These are phyloP conservation scores for Heterodera schachtii DNA, from an alignment of 1,140 invertebrate genomes.

Conservation along the genomic window DNA sequence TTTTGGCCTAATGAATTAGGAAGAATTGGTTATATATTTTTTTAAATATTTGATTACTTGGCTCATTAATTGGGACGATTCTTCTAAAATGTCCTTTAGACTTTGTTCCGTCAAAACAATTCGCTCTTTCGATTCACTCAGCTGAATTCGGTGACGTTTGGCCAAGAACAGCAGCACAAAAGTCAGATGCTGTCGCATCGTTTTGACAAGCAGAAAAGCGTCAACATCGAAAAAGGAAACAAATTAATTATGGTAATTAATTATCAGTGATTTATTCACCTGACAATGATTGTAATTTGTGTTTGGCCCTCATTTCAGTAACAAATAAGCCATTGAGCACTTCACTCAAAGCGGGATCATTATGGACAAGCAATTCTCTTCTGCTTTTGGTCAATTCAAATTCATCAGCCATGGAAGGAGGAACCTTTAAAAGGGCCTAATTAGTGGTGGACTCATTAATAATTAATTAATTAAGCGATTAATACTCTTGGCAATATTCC, in stretches of 20 bases:
- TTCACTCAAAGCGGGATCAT: neutral
- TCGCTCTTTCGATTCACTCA: neutral
- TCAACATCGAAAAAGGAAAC: neutral
- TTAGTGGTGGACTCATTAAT: too few relatives aligned
- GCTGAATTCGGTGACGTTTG: neutral
- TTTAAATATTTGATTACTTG: neutral
- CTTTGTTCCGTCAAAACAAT: neutral
- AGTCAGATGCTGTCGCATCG: neutral
- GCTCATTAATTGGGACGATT: neutral
- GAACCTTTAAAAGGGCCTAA: too few relatives aligned
- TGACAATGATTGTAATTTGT: neutral
- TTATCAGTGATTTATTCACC: too few relatives aligned
- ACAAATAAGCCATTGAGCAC: neutral
- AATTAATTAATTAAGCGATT: too few relatives aligned
- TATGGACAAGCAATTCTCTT: neutral
- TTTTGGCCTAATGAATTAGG: too few relatives aligned
- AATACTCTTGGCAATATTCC: neutral
- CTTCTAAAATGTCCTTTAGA: neutral
- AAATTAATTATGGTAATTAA: too few relatives aligned
- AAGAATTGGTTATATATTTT: too few relatives aligned
- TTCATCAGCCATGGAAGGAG: neutral
- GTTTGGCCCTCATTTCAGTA: neutral
- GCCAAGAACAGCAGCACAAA: neutral
- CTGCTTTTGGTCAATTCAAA: neutral
- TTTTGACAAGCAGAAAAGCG: neutral